Evolutionary conservation across 1,140 invertebrate species (phyloP), one percentile per base, ranked within the genome.

Genomic region (Archegozetes longisetosus): DNA sequence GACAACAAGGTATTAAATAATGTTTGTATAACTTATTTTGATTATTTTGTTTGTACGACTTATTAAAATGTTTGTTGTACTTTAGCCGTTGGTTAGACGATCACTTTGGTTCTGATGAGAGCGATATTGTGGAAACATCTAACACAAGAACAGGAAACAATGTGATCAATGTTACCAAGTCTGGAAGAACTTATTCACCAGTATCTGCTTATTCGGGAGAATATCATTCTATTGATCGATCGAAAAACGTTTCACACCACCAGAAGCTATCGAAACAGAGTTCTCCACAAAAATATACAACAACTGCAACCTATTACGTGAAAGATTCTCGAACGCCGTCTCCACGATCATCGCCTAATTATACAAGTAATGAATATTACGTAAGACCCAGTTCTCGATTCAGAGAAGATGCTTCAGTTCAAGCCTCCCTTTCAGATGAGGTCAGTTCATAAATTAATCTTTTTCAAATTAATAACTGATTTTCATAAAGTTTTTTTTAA

Each of bases 41-140:
- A 47, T 47, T 14, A n/a, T 32, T 46, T 50, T 50, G 50, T 55
- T 53, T 51, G 55, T 53, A 2, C 64, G 46, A 61, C 63, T 17
- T 82, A 83, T 65, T 57, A 32, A 17, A 84, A 88, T 69, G 82
- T 87, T 65, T 84, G 86, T 67, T 80, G 86, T 54, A 86, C 88
- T 82, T 64, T 88, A 85, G 82, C 64, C 88, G 84, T 71, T 94
- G 85, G 86, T 73, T 89, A 17, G 86, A 90, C 64, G 82, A 83
- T 66, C 88, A 91, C 68, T 91, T 90, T 66, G 87, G 87, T 47
- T 88, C 85, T 69, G 86, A 70, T 54, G 40, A 53, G 20, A 58
- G 48, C 23, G 61, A 62, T 26, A 12, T 58, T 9, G 20, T 55
- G 14, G 64, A 63, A 52, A 63, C 32, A 14, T 58, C 58, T 0